These are phyloP conservation scores for Drosophila melanosoma DNA, from an alignment of 2,888 invertebrate species.

Conservation along the genomic window DNA sequence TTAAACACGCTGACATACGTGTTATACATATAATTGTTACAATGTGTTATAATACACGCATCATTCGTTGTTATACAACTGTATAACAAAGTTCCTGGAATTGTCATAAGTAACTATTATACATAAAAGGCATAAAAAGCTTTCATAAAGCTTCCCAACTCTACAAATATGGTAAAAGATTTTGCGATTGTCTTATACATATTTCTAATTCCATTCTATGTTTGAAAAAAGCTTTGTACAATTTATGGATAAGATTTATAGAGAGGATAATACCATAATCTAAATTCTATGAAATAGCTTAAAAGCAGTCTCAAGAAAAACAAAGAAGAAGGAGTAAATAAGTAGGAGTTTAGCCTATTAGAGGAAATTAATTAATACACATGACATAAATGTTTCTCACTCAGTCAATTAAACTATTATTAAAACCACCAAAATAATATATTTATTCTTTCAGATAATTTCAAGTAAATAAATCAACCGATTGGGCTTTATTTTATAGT, in stretches of 20 bases:
- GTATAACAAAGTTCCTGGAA: neutral
- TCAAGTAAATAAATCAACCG: slow-evolving; percentile 2
- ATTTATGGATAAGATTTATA: neutral
- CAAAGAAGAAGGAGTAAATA: neutral
- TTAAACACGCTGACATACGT: neutral
- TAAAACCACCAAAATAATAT: neutral
- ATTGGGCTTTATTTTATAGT: neutral
- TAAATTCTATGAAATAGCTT: neutral
- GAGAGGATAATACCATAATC: neutral
- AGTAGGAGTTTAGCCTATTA: neutral
- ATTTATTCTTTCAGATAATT: neutral
- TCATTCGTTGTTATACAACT: neutral
- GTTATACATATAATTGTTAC: neutral
- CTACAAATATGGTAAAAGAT: neutral
- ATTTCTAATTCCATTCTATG: neutral
- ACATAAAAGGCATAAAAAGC: slow-evolving; percentile 24
- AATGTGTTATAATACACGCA: neutral
- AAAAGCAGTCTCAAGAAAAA: rapidly evolving
- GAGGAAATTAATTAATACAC: neutral
- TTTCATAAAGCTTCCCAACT: neutral
- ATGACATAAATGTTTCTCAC: neutral
- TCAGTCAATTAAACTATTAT: neutral
- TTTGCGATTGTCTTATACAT: neutral
- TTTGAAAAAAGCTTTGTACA: neutral
- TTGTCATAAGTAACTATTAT: neutral